Base-by-base conservation (phyloP, 2,797 vertebrate genomes). In the Diglossa cyanea region DNA sequence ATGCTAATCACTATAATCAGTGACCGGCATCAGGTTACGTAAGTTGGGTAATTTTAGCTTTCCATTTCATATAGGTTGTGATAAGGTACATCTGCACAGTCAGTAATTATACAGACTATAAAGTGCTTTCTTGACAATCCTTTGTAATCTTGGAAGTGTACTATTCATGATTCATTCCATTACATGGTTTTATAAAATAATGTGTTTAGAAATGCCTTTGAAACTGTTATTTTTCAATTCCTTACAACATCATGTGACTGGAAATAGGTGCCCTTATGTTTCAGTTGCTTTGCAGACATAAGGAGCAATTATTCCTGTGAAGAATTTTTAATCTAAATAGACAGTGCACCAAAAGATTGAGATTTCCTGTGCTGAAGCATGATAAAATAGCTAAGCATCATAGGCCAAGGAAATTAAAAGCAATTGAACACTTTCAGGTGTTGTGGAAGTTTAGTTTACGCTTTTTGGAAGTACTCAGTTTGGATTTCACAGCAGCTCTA, bases 51-150 rank as follows among this genome's bases (percentile, higher is more conserved):
- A 42, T 48, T 50, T 28, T 61, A 19, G 5, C 17, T 84, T 86
- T 61, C 23, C 0, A 0, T 84, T 63, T 10, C 1, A 1, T 31
- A 47, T 18, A 28, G 19, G 5, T 40, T 54, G 6, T 45, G 19
- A 31, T 48, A 62, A 60, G 10, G 3, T 40, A 7, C 21, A 16
- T 47, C 23, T 55, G 23, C 25, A 9, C 5, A 15, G 20, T 39
- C 15, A 50, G 2, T 57, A 57, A 47, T 50, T 30, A 15, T n/a
- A 28, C 8, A 33, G 24, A 39, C 62, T 70, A 31, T 48, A 6
- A 65, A 79, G 25, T 14, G 4, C 30, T 80, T 84, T 62, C 15
- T 51, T 74, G 23, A 7, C 17, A 75, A 2, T 57, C 16, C n/a
- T 78, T 63, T 77, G 7, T 39, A 28, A 28, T 81, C 31, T 68